These are phyloP conservation scores for Arrhamphus sclerolepis DNA, from an alignment of 2,797 vertebrate species.

Conservation along the genomic window DNA sequence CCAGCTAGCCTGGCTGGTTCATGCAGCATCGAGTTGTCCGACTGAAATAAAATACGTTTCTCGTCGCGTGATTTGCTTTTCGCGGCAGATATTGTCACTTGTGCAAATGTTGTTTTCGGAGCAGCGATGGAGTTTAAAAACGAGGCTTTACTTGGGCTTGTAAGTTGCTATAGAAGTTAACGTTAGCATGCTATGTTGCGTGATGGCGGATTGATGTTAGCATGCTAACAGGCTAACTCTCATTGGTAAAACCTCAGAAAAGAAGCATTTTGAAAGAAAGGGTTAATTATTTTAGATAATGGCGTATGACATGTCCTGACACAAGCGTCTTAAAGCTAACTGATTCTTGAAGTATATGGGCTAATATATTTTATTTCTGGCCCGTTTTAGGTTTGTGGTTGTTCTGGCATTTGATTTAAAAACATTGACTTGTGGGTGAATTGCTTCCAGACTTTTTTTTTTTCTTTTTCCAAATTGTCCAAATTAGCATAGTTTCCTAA, in stretches of 20 bases:
- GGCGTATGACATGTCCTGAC: not conserved
- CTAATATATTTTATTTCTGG: conserved; percentile 2
- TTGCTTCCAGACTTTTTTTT: not conserved
- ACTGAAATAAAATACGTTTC: not conserved
- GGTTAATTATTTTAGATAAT: too few species aligned
- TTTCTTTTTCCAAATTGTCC: not conserved
- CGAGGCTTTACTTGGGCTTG: rapidly evolving
- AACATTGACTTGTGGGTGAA: conserved; percentile 1
- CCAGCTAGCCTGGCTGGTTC: conserved; percentile 40
- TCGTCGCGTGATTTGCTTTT: not conserved
- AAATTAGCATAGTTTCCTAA: not conserved
- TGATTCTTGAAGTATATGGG: not conserved
- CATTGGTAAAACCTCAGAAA: too few species aligned
- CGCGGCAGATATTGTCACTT: rapidly evolving
- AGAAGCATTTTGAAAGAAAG: too few species aligned
- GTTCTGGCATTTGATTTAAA: conserved; percentile 6
- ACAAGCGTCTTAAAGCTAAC: not conserved
- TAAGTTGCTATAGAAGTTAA: conserved; percentile 41
- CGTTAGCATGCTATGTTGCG: conserved; percentile 44
- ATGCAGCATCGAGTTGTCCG: conserved; percentile 17
- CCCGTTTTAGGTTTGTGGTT: conserved; percentile 12
- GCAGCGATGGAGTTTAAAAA: rapidly evolving
- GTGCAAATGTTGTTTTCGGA: rapidly evolving
- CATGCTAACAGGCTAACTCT: conserved; percentile 48
- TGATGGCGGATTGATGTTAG: conserved; percentile 50